Percentiles rank a stretch among this genome's conserved stretches.
These are phyloP conservation scores for Glossophaga mutica DNA, from an alignment of 2,797 vertebrate species.

Conservation along the genomic window DNA sequence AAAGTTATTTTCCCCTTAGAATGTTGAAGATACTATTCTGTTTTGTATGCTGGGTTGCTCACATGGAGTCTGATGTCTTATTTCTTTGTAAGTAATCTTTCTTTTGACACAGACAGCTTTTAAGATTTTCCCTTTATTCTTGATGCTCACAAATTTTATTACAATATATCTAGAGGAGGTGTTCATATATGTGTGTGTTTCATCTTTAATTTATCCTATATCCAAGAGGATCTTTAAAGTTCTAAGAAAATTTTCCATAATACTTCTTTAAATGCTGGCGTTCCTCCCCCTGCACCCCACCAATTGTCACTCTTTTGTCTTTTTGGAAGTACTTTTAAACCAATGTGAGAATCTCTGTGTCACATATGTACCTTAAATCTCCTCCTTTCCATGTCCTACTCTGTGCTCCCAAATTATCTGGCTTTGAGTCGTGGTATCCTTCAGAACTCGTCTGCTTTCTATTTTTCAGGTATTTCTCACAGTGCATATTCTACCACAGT, in stretches of 20 bases:
- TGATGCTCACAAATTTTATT: not conserved
- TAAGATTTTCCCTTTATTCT: conserved; percentile 23
- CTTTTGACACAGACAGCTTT: conserved; percentile 23
- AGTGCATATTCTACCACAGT: not conserved
- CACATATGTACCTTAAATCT: not conserved
- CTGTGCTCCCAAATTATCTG: not conserved
- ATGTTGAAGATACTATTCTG: not conserved
- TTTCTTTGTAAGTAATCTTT: not conserved
- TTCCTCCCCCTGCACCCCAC: not conserved
- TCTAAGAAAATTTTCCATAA: not conserved
- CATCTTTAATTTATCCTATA: not conserved
- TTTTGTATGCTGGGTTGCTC: not conserved
- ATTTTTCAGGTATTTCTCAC: not conserved
- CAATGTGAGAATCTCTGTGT: not conserved
- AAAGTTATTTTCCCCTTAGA: conserved; percentile 35
- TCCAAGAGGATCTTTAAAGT: not conserved
- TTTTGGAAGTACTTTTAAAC: not conserved
- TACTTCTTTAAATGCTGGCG: not conserved
- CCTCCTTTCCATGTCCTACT: not conserved
- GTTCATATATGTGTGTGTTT: not conserved
- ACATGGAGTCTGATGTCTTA: not conserved
- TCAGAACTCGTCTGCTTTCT: not conserved
- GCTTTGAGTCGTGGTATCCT: not conserved
- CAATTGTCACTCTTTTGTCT: not conserved
- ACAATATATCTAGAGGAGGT: not conserved